Conservation (phyloP, 2,797 vertebrate species). For the Odontamblyopus lacepedii region DNA sequence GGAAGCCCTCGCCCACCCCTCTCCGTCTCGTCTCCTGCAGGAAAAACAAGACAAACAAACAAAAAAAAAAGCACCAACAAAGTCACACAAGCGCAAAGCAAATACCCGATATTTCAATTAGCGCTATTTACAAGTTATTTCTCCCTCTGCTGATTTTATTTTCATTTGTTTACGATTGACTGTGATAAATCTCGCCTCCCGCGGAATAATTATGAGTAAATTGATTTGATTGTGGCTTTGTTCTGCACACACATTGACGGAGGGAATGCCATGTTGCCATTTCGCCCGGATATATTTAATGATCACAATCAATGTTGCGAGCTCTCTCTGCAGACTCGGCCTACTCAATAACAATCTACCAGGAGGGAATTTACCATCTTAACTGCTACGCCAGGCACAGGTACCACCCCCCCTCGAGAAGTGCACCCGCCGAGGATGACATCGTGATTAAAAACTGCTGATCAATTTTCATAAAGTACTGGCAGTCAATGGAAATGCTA, state of each 20-base stretch:
- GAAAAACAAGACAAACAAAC: constrained; percentile 20
- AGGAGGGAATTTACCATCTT: constrained; percentile 81
- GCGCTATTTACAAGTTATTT: constrained; percentile 62
- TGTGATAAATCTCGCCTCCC: constrained; percentile 80
- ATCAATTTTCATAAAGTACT: constrained; percentile 83
- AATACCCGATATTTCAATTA: constrained; percentile 64
- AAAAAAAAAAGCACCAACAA: constrained; percentile 27
- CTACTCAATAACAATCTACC: constrained; percentile 84
- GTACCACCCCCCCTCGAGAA: constrained; percentile 18
- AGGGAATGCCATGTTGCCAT: constrained; percentile 79
- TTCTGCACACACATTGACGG: constrained; percentile 72
- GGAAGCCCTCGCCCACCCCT: constrained; percentile 30
- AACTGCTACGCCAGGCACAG: constrained; percentile 69
- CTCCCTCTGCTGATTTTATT: constrained; percentile 63
- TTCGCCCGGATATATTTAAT: constrained; percentile 85
- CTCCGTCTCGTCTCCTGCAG: constrained; percentile 28
- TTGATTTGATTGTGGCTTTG: constrained; percentile 79
- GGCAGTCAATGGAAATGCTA: constrained; percentile 74
- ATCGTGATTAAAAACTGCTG: constrained; percentile 78
- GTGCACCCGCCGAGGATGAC: constrained; percentile 63
- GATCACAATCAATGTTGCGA: constrained; percentile 84
- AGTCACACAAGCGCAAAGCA: constrained; percentile 27
- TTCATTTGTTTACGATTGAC: constrained; percentile 73
- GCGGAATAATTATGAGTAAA: constrained; percentile 80
- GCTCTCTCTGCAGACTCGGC: constrained; percentile 78